Conservation (phyloP, 2,888 invertebrate genomes). For the Cerastis rubricosa region DNA sequence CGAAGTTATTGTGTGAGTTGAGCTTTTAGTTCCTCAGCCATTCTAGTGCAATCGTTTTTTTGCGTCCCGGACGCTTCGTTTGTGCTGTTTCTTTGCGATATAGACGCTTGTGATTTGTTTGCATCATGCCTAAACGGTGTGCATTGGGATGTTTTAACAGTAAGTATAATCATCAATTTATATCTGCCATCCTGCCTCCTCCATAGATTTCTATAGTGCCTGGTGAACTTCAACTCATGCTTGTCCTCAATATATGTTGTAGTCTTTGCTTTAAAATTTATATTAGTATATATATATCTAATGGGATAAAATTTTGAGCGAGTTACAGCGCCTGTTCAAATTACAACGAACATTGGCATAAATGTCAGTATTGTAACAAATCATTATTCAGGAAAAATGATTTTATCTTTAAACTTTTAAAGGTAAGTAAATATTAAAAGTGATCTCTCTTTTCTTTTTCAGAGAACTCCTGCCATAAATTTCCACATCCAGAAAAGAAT, state of each 20-base stretch:
- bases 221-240: neutral
- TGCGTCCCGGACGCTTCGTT: neutral
- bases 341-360: too few species aligned
- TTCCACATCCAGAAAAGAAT: slow-evolving; percentile 17
- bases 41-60: slow-evolving; percentile 4
- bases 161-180: slow-evolving; percentile 1
- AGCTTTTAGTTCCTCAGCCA: neutral
- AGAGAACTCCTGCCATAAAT: neutral
- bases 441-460: slow-evolving; percentile 7
- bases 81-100: slow-evolving; percentile 7
- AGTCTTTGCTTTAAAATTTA: too few species aligned
- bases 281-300: too few species aligned
- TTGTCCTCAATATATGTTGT: too few species aligned
- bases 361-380: neutral
- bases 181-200: neutral
- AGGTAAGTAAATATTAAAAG: neutral
- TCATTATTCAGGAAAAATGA: neutral
- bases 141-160: slow-evolving; percentile 20
- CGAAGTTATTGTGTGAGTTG: slow-evolving; percentile 17
- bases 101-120: slow-evolving; percentile 9
- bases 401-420: neutral
- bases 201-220: neutral
- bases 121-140: slow-evolving; percentile 20
- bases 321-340: too few species aligned
- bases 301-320: too few species aligned